phyloP scores from a whole-genome alignment of 2,113 vertebrate genomes.

The Nematolebias whitei region DNA sequence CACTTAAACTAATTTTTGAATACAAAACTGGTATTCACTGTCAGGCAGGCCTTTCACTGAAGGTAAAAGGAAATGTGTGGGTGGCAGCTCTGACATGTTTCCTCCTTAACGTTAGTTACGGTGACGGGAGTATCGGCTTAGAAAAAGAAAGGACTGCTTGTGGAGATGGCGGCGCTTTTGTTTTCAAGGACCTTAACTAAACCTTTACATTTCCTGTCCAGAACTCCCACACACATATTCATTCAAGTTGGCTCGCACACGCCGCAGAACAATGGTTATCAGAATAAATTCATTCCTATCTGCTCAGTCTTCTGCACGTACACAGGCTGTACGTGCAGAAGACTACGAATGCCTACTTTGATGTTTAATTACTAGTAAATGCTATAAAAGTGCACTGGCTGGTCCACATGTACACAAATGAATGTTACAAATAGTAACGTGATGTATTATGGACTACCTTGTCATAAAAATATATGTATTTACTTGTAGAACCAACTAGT shows the following conservation, averaged over 20 bases:
- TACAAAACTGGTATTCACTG: slow-evolving; percentile 14
- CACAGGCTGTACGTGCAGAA: slow-evolving; percentile 28
- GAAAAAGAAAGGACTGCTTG: slow-evolving; percentile 73
- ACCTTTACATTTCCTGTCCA: slow-evolving; percentile 76
- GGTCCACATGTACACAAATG: slow-evolving; percentile 10
- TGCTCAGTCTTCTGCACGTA: slow-evolving; percentile 44
- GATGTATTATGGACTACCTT: not conserved
- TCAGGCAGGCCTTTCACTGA: slow-evolving; percentile 29
- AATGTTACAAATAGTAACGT: not conserved
- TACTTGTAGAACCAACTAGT: too few relatives aligned
- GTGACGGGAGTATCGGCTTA: slow-evolving; percentile 53
- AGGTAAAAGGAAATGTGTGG: slow-evolving; percentile 44
- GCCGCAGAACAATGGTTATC: slow-evolving; percentile 32
- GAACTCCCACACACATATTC: slow-evolving; percentile 56
- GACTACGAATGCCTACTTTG: not conserved
- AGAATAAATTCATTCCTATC: slow-evolving; percentile 45
- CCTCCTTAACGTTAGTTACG: slow-evolving; percentile 54
- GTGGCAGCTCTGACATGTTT: slow-evolving; percentile 66
- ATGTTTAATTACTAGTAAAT: slow-evolving; percentile 9
- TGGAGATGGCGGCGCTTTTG: slow-evolving; percentile 67
- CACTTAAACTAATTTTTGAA: slow-evolving; percentile 1
- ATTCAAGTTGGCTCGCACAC: slow-evolving; percentile 59
- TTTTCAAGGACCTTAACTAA: slow-evolving; percentile 70
- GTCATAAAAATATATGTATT: not conserved
- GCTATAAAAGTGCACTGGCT: not conserved